Percentiles rank a stretch among this genome's conserved stretches.
phyloP scores from a whole-genome alignment of 2,113 vertebrate species.

The Pterocles orientalis region DNA sequence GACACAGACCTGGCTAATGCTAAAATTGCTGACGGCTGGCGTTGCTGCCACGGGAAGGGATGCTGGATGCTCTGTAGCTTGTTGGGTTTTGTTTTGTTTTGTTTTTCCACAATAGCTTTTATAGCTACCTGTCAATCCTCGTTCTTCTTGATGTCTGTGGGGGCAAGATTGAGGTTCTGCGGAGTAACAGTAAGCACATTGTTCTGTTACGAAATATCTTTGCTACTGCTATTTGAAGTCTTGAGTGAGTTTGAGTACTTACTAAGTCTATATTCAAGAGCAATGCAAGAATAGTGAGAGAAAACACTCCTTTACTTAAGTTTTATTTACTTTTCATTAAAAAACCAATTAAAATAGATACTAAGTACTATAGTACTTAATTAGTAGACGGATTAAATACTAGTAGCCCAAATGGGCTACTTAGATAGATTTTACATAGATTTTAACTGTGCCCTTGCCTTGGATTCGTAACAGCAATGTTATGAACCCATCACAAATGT shows the following conservation, averaged over 20 bases:
- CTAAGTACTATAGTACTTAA: neutral
- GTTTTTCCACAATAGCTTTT: neutral
- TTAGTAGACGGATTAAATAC: neutral
- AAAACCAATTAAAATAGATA: too few species aligned
- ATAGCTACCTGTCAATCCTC: neutral
- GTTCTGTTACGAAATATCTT: neutral
- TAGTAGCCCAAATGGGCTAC: neutral
- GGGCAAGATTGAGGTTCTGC: neutral
- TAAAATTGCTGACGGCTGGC: neutral
- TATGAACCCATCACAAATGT: too few species aligned
- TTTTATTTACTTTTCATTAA: too few species aligned
- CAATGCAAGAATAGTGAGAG: too few species aligned
- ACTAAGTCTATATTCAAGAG: neutral
- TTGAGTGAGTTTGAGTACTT: neutral
- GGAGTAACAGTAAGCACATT: neutral
- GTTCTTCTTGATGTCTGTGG: neutral
- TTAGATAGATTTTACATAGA: neutral
- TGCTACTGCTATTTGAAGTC: neutral
- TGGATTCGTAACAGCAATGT: neutral
- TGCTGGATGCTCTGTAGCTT: neutral
- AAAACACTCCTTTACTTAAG: too few species aligned
- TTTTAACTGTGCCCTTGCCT: neutral
- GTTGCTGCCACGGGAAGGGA: neutral
- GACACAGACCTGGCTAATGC: neutral
- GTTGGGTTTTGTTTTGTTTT: neutral